A percentile compares a stretch with the other conserved stretches of the same genome.
Conservation (phyloP, 2,113 vertebrate genomes). For the Mesocricetus auratus region DNA sequence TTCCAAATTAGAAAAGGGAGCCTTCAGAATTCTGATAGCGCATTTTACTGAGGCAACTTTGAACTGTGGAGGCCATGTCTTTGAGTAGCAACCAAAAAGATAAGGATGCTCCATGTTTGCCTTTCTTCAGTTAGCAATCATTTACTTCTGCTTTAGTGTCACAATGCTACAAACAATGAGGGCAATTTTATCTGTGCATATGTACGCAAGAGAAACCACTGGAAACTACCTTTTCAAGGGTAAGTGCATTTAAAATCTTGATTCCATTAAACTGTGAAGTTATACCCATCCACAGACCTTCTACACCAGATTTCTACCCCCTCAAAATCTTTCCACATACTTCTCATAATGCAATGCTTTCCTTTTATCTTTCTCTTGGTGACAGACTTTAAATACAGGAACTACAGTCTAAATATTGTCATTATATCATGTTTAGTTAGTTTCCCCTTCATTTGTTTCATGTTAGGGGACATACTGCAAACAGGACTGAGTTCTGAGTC, state of each 20-base stretch:
- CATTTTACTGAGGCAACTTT: neutral
- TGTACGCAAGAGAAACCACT: neutral
- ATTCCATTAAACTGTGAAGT: neutral
- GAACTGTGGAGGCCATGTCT: neutral
- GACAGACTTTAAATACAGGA: slow-evolving; percentile 12
- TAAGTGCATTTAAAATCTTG: slow-evolving; percentile 21
- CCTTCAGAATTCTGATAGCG: neutral
- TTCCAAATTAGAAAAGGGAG: neutral
- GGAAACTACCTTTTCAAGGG: slow-evolving; percentile 22
- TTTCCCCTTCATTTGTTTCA: slow-evolving; percentile 10
- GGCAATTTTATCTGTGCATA: neutral
- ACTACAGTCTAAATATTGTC: neutral
- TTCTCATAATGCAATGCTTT: neutral
- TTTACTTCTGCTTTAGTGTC: slow-evolving; percentile 16
- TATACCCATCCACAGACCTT: neutral
- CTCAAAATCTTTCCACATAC: neutral
- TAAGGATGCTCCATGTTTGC: neutral
- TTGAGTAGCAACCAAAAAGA: neutral
- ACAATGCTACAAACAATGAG: neutral
- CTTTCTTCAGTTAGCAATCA: neutral
- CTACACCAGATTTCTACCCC: neutral
- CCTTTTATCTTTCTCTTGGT: slow-evolving; percentile 38
- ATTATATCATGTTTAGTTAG: neutral
- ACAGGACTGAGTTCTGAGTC: slow-evolving; percentile 1
- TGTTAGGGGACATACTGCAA: slow-evolving; percentile 29